These are phyloP conservation scores for Mobula hypostoma DNA, from an alignment of 2,113 vertebrate genomes.

Conservation along the genomic window DNA sequence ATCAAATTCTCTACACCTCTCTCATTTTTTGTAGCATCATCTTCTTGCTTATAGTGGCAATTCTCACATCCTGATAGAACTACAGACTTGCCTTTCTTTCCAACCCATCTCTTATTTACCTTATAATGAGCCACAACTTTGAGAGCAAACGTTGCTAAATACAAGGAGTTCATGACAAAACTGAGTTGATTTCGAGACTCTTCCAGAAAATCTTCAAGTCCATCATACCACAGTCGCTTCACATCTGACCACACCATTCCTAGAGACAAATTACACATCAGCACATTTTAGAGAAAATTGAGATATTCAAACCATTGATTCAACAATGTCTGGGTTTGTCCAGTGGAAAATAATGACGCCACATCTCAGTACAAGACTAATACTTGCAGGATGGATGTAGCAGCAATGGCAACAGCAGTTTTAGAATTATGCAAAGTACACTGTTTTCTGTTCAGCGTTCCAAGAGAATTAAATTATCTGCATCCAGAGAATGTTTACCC, in stretches of 20 bases:
- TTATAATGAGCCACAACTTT: conserved; percentile 94
- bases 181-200: conserved; percentile 96
- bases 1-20: background rate
- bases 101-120: conserved; percentile 55
- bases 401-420: background rate
- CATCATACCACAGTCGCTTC: conserved; percentile 94
- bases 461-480: background rate
- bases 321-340: conserved; percentile 20
- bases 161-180: conserved; percentile 97
- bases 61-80: background rate
- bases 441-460: background rate
- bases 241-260: conserved; percentile 99
- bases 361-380: background rate
- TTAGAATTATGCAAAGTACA: background rate
- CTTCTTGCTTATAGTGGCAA: background rate
- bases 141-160: conserved; percentile 89
- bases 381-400: no score
- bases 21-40: background rate
- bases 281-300: background rate
- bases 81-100: background rate
- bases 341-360: background rate
- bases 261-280: conserved; percentile 46
- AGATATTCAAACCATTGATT: background rate
- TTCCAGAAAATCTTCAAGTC: conserved; percentile 91
- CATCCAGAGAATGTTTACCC: background rate